Evolutionary conservation across 2,888 invertebrate species (phyloP).

Genomic region (Stenoptilia bipunctidactyla): DNA sequence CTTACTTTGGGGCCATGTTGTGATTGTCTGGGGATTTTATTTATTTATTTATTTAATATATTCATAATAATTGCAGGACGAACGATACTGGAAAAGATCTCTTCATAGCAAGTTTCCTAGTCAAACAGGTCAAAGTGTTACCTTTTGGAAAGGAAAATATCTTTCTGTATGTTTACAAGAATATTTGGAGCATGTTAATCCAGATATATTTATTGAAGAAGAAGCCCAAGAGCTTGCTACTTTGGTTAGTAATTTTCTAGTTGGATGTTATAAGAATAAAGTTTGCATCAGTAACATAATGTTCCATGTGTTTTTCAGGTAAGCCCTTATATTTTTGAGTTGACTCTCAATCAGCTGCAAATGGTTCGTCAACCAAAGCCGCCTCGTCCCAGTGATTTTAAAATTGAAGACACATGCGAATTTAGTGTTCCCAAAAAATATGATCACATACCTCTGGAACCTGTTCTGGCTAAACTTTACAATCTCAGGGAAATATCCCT

Average conservation of each 20-base stretch:
- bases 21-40: too few species aligned
- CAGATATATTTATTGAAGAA: constrained; percentile 52
- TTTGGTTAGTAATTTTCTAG: too few species aligned
- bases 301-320: constrained; percentile 28
- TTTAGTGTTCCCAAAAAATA: constrained; percentile 48
- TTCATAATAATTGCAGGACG: constrained; percentile 60
- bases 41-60: too few species aligned
- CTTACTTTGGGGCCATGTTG: too few species aligned
- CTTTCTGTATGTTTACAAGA: constrained; percentile 53
- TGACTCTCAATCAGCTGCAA: constrained; percentile 65
- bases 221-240: constrained; percentile 43
- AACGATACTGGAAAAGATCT: constrained; percentile 75
- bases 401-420: constrained; percentile 42
- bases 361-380: constrained; percentile 63
- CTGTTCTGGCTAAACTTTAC: constrained; percentile 61
- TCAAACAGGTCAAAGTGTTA: constrained; percentile 40
- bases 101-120: constrained; percentile 47
- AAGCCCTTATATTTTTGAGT: constrained; percentile 60
- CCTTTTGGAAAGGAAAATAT: constrained; percentile 74
- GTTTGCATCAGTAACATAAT: too few species aligned
- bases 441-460: constrained; percentile 72
- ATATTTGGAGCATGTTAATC: constrained; percentile 49
- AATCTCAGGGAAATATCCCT: constrained; percentile 64
- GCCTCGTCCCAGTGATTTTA: constrained; percentile 28
- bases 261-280: too few species aligned